Percentiles rank a stretch among this genome's conserved stretches.
Conservation (phyloP, 2,888 invertebrate genomes). For the Rotaria magnacalcarata region DNA sequence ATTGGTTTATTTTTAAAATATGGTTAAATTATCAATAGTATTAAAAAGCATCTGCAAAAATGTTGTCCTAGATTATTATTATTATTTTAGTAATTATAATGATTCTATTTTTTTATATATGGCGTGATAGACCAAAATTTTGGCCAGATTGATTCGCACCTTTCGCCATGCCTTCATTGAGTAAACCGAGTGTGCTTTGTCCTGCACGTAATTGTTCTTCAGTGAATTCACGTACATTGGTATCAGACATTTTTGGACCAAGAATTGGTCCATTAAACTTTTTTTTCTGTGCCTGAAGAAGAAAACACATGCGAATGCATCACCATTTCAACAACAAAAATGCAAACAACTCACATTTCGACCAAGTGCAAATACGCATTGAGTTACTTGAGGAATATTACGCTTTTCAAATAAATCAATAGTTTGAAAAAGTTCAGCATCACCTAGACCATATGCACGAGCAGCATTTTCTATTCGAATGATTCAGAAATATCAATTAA, state of each 20-base stretch:
- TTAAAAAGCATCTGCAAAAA: too few species aligned
- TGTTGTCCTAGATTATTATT: neutral
- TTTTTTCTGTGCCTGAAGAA: slow-evolving; percentile 45
- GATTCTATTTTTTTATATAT: slow-evolving; percentile 11
- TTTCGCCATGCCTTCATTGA: slow-evolving; percentile 85
- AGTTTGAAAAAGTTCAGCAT: slow-evolving; percentile 97
- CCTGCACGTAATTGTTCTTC: slow-evolving; percentile 81
- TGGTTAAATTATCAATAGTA: too few species aligned
- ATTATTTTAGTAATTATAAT: neutral
- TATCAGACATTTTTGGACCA: slow-evolving; percentile 83
- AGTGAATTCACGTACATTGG: slow-evolving; percentile 82
- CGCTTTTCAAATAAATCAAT: slow-evolving; percentile 94
- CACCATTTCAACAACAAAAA: neutral
- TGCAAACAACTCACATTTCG: slow-evolving; percentile 67
- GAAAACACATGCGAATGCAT: neutral
- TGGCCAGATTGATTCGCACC: slow-evolving; percentile 62
- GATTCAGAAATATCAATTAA: neutral
- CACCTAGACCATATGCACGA: slow-evolving; percentile 90
- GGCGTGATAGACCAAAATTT: slow-evolving; percentile 52
- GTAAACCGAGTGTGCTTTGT: slow-evolving; percentile 80
- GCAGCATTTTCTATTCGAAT: slow-evolving; percentile 63
- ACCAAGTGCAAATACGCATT: slow-evolving; percentile 84
- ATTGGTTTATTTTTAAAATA: too few species aligned
- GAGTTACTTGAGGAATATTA: slow-evolving; percentile 91
- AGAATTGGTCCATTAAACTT: slow-evolving; percentile 77